These are phyloP conservation scores for Saimiri boliviensis DNA, from an alignment of 2,113 vertebrate species.

Conservation along the genomic window DNA sequence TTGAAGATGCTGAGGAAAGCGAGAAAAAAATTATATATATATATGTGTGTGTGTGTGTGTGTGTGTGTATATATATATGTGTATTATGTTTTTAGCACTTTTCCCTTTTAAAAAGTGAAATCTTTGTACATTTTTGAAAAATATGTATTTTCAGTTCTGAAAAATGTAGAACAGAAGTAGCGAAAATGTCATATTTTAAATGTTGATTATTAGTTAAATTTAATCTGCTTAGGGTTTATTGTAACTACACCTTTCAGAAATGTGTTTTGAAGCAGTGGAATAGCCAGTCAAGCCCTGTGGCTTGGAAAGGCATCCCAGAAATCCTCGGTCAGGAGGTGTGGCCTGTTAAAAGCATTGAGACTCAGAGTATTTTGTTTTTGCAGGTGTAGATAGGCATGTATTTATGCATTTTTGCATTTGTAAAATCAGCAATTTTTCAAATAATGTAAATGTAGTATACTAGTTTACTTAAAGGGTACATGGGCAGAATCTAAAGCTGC, in stretches of 20 bases:
- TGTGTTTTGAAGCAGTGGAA: neutral
- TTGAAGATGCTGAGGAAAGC: conserved; percentile 12
- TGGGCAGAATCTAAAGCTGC: conserved; percentile 66
- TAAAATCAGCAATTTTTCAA: conserved; percentile 70
- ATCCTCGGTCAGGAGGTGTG: neutral
- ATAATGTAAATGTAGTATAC: conserved; percentile 71
- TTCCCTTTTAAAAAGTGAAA: conserved; percentile 22
- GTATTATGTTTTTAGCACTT: conserved; percentile 13
- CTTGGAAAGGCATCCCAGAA: conserved; percentile 8
- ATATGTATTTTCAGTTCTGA: conserved; percentile 23
- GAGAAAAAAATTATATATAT: neutral
- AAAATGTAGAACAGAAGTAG: conserved; percentile 12
- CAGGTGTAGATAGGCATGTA: conserved; percentile 79
- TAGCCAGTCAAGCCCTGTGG: neutral
- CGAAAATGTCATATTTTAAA: conserved; percentile 27
- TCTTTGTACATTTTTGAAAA: neutral
- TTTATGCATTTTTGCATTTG: conserved; percentile 75
- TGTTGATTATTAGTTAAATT: conserved; percentile 27
- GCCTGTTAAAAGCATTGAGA: neutral
- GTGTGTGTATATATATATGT: neutral
- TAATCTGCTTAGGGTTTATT: neutral
- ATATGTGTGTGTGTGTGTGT: too few species aligned
- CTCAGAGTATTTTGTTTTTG: conserved; percentile 67
- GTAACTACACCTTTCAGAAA: conserved; percentile 1
- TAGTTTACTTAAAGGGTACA: conserved; percentile 73